A percentile compares a stretch with the other conserved stretches of the same genome.
Conservation (phyloP, 2,113 vertebrate genomes). For the Geococcyx californianus region DNA sequence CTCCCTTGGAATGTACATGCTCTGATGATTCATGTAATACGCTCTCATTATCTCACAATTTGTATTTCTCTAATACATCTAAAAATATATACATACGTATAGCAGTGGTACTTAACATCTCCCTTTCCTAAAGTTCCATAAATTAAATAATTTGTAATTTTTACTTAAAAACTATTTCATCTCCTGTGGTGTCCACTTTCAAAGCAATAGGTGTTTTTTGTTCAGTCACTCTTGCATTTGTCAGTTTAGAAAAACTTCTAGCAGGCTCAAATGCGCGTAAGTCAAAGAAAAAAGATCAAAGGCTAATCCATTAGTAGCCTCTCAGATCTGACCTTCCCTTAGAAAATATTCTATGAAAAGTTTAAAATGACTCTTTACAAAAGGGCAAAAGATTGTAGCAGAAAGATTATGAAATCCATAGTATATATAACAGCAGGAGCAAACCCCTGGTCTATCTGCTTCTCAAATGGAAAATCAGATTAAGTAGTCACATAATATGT, state of each 20-base stretch:
- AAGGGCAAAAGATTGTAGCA: neutral
- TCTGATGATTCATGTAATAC: constrained; percentile 3
- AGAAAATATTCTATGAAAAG: constrained; percentile 1
- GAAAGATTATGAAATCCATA: neutral
- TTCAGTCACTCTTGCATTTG: neutral
- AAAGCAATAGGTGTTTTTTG: neutral
- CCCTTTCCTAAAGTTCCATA: neutral
- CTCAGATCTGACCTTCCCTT: constrained; percentile 3
- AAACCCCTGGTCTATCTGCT: neutral
- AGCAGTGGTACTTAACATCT: neutral
- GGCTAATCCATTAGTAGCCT: neutral
- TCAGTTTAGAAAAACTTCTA: neutral
- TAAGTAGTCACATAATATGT: neutral
- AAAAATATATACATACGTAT: neutral
- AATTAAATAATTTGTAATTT: neutral
- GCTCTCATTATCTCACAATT: neutral
- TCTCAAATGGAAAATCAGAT: neutral
- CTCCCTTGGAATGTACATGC: neutral
- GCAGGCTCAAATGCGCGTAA: neutral
- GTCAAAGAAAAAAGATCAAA: constrained; percentile 26
- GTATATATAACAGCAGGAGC: neutral
- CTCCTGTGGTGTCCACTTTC: neutral
- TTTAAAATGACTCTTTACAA: neutral
- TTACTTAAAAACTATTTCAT: neutral
- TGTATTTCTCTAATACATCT: neutral